Percentiles rank a stretch among this genome's conserved stretches.
Evolutionary conservation across 2,797 vertebrate species (phyloP).

Genomic region (Hippocampus kuda): DNA sequence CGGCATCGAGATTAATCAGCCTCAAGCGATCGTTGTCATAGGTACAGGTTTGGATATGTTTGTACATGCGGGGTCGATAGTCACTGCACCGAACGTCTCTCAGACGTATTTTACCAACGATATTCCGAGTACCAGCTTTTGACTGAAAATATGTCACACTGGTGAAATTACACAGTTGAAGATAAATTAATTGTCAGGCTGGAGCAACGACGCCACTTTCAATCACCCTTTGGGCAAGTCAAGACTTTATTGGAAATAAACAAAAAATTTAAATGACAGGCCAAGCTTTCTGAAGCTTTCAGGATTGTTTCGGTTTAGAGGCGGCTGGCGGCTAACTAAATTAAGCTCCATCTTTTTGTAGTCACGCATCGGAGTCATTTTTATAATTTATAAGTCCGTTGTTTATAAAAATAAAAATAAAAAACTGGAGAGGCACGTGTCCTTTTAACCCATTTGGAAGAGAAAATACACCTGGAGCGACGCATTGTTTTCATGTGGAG

Average conservation of each 20-base stretch:
- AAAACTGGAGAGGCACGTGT: not conserved
- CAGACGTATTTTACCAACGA: not conserved
- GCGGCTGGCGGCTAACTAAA: not conserved
- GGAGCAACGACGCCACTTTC: slow-evolving; percentile 18
- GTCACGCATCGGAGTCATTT: not conserved
- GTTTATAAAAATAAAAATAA: not conserved
- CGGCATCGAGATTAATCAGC: slow-evolving; percentile 9
- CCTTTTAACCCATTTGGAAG: not conserved
- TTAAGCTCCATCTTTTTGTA: not conserved
- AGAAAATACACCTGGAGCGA: not conserved
- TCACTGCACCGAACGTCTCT: slow-evolving; percentile 10
- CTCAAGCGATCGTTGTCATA: slow-evolving; percentile 18
- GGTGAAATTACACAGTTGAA: not conserved
- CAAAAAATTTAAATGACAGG: not conserved
- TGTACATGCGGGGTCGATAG: slow-evolving; percentile 16
- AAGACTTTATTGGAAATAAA: not conserved
- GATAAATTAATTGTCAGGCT: slow-evolving; percentile 15
- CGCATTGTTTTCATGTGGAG: no score
- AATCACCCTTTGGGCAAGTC: slow-evolving; percentile 27
- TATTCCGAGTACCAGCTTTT: not conserved
- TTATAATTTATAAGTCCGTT: not conserved
- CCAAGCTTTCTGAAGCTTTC: slow-evolving; percentile 15
- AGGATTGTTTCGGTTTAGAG: not conserved
- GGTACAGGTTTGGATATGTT: slow-evolving; percentile 22
- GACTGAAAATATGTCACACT: slow-evolving; percentile 14